Evolutionary conservation across 2,113 vertebrate species (phyloP), one percentile per base, ranked within the genome.

Genomic region (Etia nguti): DNA sequence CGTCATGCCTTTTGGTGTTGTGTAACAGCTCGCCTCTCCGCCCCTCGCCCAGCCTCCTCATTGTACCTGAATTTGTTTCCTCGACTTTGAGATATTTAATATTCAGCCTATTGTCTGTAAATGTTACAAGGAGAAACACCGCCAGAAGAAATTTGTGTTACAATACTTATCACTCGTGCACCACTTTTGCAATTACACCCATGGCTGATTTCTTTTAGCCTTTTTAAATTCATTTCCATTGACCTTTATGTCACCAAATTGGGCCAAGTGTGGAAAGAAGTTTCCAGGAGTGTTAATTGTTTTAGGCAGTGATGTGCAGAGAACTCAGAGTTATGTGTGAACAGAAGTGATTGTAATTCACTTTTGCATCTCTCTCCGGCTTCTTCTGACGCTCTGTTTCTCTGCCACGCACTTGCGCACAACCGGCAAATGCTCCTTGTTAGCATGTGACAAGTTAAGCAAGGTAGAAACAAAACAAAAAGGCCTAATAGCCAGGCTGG

Each of bases 111-210:
- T 94, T 95, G 94, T 97, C 90, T 83, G 84, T 79, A 92, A 92
- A 92, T 90, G 86, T 91, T 86, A 79, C 50, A 43, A 84, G 55
- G 46, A 91, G 88, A 90, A 94, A 80, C 88, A 62, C 41, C 3
- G 81, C 80, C 88, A 87, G 87, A 80, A 86, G 60, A 92, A 96
- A 95, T 95, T 93, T 93, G 90, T 94, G 91, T 93, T 92, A 92
- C 94, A 95, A 90, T 96, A 95, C 93, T 96, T 95, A 96, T 96
- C 95, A 95, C 87, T 83, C 89, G 65, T 90, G 91, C 90, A 87
- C 91, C 93, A 89, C 92, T 94, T 95, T 95, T 91, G 93, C 95
- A 97, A 97, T 97, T 97, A 97, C 96, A 97, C 95, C 95, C 96
- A 94, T 96, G 95, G 95, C 92, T 97, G 96, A 95, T 93, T 96